phyloP scores from a whole-genome alignment of 2,113 vertebrate species.

The Sisor rabdophorus region DNA sequence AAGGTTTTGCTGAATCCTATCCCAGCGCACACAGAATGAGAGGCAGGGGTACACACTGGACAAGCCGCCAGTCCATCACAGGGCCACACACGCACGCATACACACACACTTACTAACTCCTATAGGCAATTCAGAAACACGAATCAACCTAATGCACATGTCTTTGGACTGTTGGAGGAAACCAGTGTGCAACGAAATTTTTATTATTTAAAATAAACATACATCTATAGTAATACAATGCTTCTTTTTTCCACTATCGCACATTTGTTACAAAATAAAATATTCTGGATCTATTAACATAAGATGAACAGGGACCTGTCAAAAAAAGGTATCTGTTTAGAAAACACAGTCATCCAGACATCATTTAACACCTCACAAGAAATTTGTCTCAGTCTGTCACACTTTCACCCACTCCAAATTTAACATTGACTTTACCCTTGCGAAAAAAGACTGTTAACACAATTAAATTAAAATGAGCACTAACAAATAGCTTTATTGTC shows the following conservation, averaged over 20 bases:
- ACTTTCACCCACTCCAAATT: slow-evolving; percentile 27
- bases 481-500: slow-evolving; percentile 52
- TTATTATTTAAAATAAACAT: too few species aligned
- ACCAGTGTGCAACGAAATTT: too few species aligned
- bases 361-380: neutral
- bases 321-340: neutral
- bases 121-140: too few species aligned
- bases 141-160: too few species aligned
- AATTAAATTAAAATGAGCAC: slow-evolving; percentile 57
- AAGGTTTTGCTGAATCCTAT: too few species aligned
- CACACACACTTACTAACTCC: too few species aligned
- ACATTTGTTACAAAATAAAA: slow-evolving; percentile 12
- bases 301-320: neutral
- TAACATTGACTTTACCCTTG: slow-evolving; percentile 45
- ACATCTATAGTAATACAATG: too few species aligned
- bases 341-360: neutral
- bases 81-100: too few species aligned
- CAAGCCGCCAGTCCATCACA: too few species aligned
- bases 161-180: too few species aligned
- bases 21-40: too few species aligned
- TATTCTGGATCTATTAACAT: neutral
- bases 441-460: slow-evolving; percentile 34
- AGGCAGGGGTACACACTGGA: too few species aligned
- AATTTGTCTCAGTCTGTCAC: slow-evolving; percentile 6
- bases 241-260: slow-evolving; percentile 12